These are phyloP conservation scores for Hexactinellida sp. DNA, from an alignment of 37 sponge, comb jelly and placozoan genomes.

Conservation along the genomic window DNA sequence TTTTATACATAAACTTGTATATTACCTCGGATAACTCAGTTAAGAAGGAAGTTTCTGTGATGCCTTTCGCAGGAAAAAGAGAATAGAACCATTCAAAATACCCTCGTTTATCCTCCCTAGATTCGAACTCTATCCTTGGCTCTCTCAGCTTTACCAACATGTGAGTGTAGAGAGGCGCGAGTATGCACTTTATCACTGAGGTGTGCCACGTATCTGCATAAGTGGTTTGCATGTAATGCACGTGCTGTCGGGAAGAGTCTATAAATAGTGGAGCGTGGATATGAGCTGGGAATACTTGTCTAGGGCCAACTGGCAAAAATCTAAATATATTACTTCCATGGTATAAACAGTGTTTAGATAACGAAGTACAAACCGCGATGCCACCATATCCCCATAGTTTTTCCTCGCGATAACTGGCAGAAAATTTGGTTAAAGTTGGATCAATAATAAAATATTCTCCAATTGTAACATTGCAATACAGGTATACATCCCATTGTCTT, in stretches of 20 bases:
- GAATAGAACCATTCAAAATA: not conserved
- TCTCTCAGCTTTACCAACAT: not conserved
- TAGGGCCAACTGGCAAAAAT: not conserved
- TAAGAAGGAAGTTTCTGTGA: not conserved
- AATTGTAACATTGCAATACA: not conserved
- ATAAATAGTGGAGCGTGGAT: not conserved
- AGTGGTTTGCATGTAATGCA: not conserved
- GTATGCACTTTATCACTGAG: not conserved
- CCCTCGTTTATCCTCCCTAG: not conserved
- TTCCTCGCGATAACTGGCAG: not conserved
- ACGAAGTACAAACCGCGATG: not conserved
- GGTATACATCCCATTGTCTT: not conserved
- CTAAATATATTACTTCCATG: not conserved
- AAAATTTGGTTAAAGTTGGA: not conserved
- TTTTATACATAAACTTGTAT: not conserved
- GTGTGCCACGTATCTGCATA: not conserved
- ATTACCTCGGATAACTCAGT: not conserved
- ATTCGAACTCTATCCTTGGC: not conserved
- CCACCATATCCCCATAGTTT: conserved; percentile 8
- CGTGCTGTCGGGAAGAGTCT: not conserved
- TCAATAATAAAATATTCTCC: not conserved
- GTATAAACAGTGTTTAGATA: not conserved
- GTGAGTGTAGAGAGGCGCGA: not conserved
- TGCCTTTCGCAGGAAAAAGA: not conserved
- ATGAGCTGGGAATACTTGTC: not conserved